Conservation (phyloP, 2,113 vertebrate species). For the Apus apus region DNA sequence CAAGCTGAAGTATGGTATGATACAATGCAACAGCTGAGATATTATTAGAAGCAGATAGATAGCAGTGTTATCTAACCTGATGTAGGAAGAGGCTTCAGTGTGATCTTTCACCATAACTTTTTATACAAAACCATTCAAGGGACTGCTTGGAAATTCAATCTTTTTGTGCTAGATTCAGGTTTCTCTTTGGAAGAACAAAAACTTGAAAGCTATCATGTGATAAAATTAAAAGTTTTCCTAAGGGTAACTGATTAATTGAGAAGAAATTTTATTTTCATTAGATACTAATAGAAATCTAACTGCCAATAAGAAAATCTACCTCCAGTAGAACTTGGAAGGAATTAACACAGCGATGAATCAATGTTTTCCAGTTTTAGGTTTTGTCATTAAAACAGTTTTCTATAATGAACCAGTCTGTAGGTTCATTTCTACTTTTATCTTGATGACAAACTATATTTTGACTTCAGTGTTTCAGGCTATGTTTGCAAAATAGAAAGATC, state of each 20-base stretch:
- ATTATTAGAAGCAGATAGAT: not conserved
- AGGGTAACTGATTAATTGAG: not conserved
- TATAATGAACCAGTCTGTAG: not conserved
- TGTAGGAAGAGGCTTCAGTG: not conserved
- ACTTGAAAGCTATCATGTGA: not conserved
- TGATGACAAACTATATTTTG: not conserved
- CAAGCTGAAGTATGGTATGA: not conserved
- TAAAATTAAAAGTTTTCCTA: not conserved
- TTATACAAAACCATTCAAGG: not conserved
- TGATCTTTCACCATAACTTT: not conserved
- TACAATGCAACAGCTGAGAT: not conserved
- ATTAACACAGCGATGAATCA: not conserved
- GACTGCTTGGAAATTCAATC: not conserved
- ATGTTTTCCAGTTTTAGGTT: not conserved
- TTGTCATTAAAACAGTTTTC: not conserved
- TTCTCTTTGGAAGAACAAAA: not conserved
- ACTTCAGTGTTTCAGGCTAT: not conserved
- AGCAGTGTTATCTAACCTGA: not conserved
- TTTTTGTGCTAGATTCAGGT: not conserved
- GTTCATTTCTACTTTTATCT: not conserved
- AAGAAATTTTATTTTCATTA: not conserved
- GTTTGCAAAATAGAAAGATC: not conserved
- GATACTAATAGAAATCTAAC: not conserved
- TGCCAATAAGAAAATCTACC: not conserved
- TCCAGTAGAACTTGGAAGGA: not conserved